These are phyloP conservation scores for Heterodera schachtii DNA, from an alignment of 1,140 invertebrate genomes.

Conservation along the genomic window DNA sequence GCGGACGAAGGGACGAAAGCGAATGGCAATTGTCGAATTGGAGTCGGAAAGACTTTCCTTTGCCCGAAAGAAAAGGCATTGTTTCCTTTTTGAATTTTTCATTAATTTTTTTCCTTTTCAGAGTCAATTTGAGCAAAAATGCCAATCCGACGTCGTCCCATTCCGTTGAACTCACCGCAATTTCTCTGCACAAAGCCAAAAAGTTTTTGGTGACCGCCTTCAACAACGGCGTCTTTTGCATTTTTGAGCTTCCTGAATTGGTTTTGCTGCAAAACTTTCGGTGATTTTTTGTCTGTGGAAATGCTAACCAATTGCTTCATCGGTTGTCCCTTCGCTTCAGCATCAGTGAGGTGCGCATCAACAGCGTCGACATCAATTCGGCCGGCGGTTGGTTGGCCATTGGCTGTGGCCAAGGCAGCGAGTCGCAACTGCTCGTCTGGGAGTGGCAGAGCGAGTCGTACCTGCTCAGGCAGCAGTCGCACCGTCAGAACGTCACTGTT, in stretches of 20 bases:
- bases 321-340: slow-evolving; percentile 5
- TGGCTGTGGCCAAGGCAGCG: slow-evolving; percentile 43
- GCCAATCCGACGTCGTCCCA: neutral
- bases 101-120: neutral
- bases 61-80: slow-evolving; percentile 22
- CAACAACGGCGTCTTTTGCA: slow-evolving; percentile 42
- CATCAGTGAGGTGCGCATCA: slow-evolving; percentile 24
- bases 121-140: slow-evolving; percentile 28
- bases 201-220: slow-evolving; percentile 34
- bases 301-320: neutral
- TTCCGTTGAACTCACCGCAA: slow-evolving; percentile 25
- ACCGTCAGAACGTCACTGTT: slow-evolving; percentile 44
- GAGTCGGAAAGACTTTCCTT: slow-evolving; percentile 19
- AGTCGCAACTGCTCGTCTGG: slow-evolving; percentile 48
- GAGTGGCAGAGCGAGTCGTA: slow-evolving; percentile 54
- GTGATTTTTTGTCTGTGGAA: slow-evolving; percentile 21
- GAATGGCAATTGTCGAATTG: neutral
- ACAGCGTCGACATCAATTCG: slow-evolving; percentile 41
- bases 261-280: slow-evolving; percentile 40
- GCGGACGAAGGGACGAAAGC: neutral
- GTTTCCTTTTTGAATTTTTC: neutral
- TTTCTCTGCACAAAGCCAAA: slow-evolving; percentile 27
- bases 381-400: slow-evolving; percentile 46
- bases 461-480: slow-evolving; percentile 55
- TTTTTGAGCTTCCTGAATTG: slow-evolving; percentile 40